Evolutionary conservation across 2,888 invertebrate species (phyloP), one percentile per base, ranked within the genome.

Genomic region (Cremastobaeus sp.): DNA sequence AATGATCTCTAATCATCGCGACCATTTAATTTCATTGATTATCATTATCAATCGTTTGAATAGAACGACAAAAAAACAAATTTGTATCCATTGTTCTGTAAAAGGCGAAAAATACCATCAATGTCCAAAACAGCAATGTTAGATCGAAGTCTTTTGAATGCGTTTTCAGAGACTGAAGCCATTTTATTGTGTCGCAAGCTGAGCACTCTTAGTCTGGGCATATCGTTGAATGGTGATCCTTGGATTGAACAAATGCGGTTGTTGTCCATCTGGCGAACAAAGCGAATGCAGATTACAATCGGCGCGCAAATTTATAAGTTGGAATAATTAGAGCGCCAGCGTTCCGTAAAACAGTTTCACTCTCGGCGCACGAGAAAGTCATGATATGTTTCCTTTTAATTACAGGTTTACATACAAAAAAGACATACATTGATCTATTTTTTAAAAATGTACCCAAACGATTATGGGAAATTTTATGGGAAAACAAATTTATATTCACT

Each of bases 91-190:
- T 8, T 25, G 4, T 25, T 25, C 8, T 8, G 25, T 5, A 25
- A 25, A n/a, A n/a, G n/a, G n/a, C n/a, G n/a, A n/a, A n/a, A n/a
- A 43, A 1, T 89, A 94, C 95, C 96, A 86, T 95, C 94, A 69
- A 96, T 91, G 87, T 96, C 95, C 66, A 96, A 89, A 79, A 94
- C 91, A 4, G 95, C 95, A 57, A 96, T 93, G 78, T 95, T 95
- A 69, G 93, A 93, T 78, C 94, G 90, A 34, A 96, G 88, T 79
- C 93, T 92, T 68, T 92, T 91, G 82, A 96, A 94, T 0, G 92
- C 92, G 17, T 89, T 89, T 86, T 96, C 96, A 1, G 92, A 90
- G 71, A 96, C 90, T 2, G 92, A 90, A 55, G 91, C 90, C 86
- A 96, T 90, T 79, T 92, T 92, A 85, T 96, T 96, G 82, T 94